Evolutionary conservation across 2,113 vertebrate species (phyloP), one percentile per base, ranked within the genome.

Genomic region (Melanocharis versteri): DNA sequence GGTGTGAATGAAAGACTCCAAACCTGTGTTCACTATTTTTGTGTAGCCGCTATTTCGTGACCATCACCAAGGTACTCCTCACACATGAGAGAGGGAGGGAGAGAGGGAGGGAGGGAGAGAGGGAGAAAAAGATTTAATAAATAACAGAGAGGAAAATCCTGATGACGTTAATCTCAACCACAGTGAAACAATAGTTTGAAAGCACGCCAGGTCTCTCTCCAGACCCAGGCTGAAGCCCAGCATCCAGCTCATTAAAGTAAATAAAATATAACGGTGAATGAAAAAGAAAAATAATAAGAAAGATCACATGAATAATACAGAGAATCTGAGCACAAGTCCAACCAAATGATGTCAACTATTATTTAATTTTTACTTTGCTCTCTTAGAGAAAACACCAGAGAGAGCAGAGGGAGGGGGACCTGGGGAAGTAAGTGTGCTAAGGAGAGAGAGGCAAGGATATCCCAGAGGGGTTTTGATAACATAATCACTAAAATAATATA

Each of bases 401-500:
- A 95, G 60, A 61, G 48, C 22, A 70, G 44, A 10, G 33, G 51
- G 33, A 64, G 58, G 76, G 45, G 22, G 23, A 60, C 33, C 30
- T 1, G 3, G 42, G 30, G 54, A 77, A 48, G 37, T 3, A 30
- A 30, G 35, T 1, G 3, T 51, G 50, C 35, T 73, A 79, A 68
- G 80, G 69, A 93, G 79, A 78, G 85, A 89, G 58, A 93, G 39
- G 61, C 56, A 95, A 76, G 75, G 61, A 57, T 83, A 94, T 87
- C 86, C 81, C 91, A 85, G 11, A 84, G 83, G 87, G n/a, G 13
- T 50, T 87, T 88, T 93, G 96, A 97, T 94, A 97, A 96, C 79
- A 97, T 87, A 96, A 94, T 94, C 91, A 92, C 95, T 83, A 86
- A 93, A 96, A 89, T 96, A 65, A 93, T 94, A 96, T 60, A 93